Percentiles rank a stretch among this genome's conserved stretches.
Conservation (phyloP, 2,113 vertebrate genomes). For the Nematolebias whitei region DNA sequence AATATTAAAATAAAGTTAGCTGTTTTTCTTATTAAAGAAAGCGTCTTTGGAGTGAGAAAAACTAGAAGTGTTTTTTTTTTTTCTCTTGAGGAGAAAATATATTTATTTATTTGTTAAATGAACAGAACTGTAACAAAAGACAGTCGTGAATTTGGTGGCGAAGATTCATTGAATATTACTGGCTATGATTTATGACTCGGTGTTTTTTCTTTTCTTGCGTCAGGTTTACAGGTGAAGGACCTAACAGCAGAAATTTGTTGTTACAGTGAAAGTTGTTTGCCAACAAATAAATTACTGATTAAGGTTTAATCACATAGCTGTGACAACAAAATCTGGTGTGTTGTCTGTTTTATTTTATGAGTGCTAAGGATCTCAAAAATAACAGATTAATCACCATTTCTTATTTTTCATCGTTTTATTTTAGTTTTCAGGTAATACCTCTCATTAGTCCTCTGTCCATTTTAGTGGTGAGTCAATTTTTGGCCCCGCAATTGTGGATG, state of each 20-base stretch:
- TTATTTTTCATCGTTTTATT: slow-evolving; percentile 12
- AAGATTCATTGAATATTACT: too few relatives aligned
- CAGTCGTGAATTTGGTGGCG: slow-evolving; percentile 51
- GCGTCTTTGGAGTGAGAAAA: slow-evolving; percentile 82
- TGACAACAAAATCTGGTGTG: slow-evolving; percentile 58
- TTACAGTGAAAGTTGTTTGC: slow-evolving; percentile 97
- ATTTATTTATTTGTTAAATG: slow-evolving; percentile 86
- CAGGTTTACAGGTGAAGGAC: slow-evolving; percentile 87
- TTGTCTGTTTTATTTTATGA: slow-evolving; percentile 45
- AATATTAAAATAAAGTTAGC: slow-evolving; percentile 59
- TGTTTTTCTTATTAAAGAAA: slow-evolving; percentile 79
- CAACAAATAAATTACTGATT: slow-evolving; percentile 96
- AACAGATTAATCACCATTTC: slow-evolving; percentile 10
- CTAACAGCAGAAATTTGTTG: slow-evolving; percentile 97
- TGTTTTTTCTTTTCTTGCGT: slow-evolving; percentile 91
- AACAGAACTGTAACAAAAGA: slow-evolving; percentile 61
- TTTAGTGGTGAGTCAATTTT: slow-evolving; percentile 60
- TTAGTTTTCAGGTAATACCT: slow-evolving; percentile 35
- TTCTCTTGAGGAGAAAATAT: slow-evolving; percentile 77
- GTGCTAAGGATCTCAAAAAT: slow-evolving; percentile 22
- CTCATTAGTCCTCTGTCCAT: slow-evolving; percentile 59
- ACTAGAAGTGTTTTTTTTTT: slow-evolving; percentile 72
- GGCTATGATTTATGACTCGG: slow-evolving; percentile 79
- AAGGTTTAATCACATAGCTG: slow-evolving; percentile 83
- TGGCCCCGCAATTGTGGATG: slow-evolving; percentile 63